Conservation (phyloP, 2,113 vertebrate species). For the Herpetotheres cachinnans region DNA sequence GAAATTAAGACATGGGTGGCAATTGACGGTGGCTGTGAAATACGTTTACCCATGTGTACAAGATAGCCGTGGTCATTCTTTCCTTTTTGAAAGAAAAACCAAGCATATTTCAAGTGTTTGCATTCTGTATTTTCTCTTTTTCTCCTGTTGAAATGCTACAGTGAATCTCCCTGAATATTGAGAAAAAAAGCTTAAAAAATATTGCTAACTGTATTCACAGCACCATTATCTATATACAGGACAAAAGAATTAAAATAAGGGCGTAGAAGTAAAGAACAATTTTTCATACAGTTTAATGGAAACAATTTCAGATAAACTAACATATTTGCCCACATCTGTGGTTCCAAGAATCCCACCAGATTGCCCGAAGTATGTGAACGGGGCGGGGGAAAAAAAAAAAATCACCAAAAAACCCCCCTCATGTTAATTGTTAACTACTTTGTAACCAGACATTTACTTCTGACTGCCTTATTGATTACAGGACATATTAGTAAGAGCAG, state of each 20-base stretch:
- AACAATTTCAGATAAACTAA: not conserved
- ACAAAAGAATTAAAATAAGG: not conserved
- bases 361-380: not conserved
- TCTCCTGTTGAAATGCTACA: slow-evolving; percentile 20
- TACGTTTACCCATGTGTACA: not conserved
- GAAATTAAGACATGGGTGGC: not conserved
- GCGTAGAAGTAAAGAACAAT: not conserved
- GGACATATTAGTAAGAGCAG: slow-evolving; percentile 52
- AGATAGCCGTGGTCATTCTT: not conserved
- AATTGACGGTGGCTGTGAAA: not conserved
- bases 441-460: slow-evolving; percentile 44
- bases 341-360: slow-evolving; percentile 40
- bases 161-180: slow-evolving; percentile 15
- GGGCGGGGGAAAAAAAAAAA: not conserved
- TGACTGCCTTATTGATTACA: slow-evolving; percentile 67
- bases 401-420: not conserved
- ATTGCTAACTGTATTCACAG: not conserved
- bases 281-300: not conserved
- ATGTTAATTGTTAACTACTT: slow-evolving; percentile 52
- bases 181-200: not conserved
- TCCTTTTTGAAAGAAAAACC: not conserved
- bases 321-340: not conserved
- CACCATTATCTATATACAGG: not conserved
- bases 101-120: not conserved
- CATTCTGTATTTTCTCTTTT: not conserved